Evolutionary conservation across 1,140 invertebrate genomes (phyloP), one percentile per base, ranked within the genome.

Genomic region (Lepidurus couesii): DNA sequence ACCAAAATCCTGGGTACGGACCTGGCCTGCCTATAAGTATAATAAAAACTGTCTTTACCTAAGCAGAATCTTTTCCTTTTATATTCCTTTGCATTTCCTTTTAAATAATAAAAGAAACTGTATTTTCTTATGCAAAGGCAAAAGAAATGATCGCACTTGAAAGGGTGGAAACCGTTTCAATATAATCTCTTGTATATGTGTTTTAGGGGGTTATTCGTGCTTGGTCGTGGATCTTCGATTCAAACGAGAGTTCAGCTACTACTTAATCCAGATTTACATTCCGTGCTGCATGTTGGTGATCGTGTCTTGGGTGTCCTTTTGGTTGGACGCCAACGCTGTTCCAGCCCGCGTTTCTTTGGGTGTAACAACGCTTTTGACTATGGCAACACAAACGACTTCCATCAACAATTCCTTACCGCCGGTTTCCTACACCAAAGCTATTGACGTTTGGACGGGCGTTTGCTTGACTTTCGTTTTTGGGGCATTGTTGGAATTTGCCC

Each of bases 401-500:
- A 86, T 87, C 80, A 89, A 83, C 81, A 79, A 83, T 84, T 88
- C 88, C 47, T 82, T 89, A 47, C 87, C 87, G 16, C 87, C 86
- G 11, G 86, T 87, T 13, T 85, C 84, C 43, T 88, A 88, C 80
- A 88, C 87, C 13, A 88, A 88, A 81, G 86, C 88, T 26, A 86
- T 89, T 74, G 88, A 89, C 81, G 85, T 88, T 7, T 89, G 88
- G 88, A 89, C 87, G 34, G 88, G 88, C 45, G 86, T 87, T 9
- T 89, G 88, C 81, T 83, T 88, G 65, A 88, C 87, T 10, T 89
- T 89, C 82, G 88, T 89, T 43, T 89, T 89, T 80, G 85, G 86
- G 11, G 87, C 88, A 11, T 83, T 89, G 47, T 82, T 89, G 7
- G 88, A 89, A 81, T 89, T 88, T 80, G 87, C 88, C n/a, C 81